Conservation (phyloP, 2,888 invertebrate genomes). For the Apodemia mormo region DNA sequence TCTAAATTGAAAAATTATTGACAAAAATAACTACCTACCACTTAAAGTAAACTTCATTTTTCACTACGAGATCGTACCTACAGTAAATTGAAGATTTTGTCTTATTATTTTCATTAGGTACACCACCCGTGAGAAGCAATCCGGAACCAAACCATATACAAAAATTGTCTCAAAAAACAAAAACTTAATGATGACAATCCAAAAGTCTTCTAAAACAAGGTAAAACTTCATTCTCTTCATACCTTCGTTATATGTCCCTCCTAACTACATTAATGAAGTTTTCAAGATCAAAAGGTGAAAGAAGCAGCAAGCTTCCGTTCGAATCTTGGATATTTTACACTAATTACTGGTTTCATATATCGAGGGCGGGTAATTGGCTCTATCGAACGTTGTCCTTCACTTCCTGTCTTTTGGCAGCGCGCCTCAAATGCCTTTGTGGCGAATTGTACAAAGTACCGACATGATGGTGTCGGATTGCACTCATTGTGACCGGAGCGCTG, state of each 20-base stretch:
- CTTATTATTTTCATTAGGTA: too few species aligned
- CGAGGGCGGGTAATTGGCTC: slow-evolving; percentile 79
- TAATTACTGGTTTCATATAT: slow-evolving; percentile 77
- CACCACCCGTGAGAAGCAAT: too few species aligned
- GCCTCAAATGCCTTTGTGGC: slow-evolving; percentile 54
- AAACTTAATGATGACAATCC: too few species aligned
- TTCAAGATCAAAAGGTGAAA: slow-evolving; percentile 29
- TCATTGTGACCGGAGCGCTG: slow-evolving; percentile 53
- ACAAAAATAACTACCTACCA: too few species aligned
- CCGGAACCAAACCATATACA: too few species aligned
- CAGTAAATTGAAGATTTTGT: too few species aligned
- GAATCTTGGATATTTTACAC: slow-evolving; percentile 66
- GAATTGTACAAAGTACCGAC: slow-evolving; percentile 60
- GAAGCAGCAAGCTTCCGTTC: slow-evolving; percentile 58
- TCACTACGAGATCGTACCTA: too few species aligned
- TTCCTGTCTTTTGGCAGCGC: slow-evolving; percentile 73
- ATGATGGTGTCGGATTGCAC: slow-evolving; percentile 69
- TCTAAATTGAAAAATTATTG: too few species aligned
- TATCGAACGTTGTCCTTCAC: slow-evolving; percentile 72
- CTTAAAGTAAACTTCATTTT: too few species aligned
- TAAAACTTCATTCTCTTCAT: neutral
- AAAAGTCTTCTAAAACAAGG: neutral
- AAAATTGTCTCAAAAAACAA: too few species aligned
- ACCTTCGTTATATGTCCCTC: neutral
- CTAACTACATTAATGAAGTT: slow-evolving; percentile 1